Evolutionary conservation across 2,888 invertebrate species (phyloP).

Genomic region (Nematopogon swammerdamellus): DNA sequence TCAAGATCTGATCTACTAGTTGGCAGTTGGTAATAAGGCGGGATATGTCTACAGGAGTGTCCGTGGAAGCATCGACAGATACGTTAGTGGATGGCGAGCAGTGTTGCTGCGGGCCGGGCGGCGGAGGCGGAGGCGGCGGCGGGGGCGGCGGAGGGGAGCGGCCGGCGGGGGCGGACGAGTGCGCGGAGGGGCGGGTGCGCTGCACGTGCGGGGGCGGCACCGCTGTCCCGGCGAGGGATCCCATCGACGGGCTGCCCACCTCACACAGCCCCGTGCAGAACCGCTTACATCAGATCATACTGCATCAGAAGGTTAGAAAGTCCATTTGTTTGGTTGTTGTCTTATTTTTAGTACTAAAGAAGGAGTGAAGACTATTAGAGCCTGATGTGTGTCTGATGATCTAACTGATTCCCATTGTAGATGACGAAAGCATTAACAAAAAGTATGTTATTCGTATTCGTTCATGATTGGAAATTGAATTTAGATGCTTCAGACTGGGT

Average conservation of each 20-base stretch:
- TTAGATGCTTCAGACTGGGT: no score
- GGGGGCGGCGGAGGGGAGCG: not conserved
- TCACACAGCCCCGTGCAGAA: conserved; percentile 70
- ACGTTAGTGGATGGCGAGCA: conserved; percentile 8
- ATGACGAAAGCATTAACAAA: no score
- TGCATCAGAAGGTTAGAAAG: conserved; percentile 67
- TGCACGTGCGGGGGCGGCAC: conserved; percentile 17
- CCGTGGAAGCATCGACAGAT: conserved; percentile 23
- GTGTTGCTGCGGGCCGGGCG: conserved; percentile 12
- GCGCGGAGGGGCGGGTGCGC: conserved; percentile 6
- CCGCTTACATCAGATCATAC: conserved; percentile 77
- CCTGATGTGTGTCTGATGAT: no score
- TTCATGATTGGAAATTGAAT: no score
- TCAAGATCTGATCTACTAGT: no score
- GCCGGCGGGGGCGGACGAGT: conserved; percentile 13
- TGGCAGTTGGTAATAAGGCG: no score
- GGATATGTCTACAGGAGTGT: conserved; percentile 15
- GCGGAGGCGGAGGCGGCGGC: no score
- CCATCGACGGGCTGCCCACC: conserved; percentile 72
- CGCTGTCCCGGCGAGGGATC: conserved; percentile 39
- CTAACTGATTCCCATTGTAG: no score
- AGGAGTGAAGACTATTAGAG: no score
- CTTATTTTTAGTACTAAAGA: no score
- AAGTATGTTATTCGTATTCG: no score
- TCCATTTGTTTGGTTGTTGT: not conserved